Base-by-base conservation (phyloP, 2,888 invertebrate genomes). In the Meganola albula region DNA sequence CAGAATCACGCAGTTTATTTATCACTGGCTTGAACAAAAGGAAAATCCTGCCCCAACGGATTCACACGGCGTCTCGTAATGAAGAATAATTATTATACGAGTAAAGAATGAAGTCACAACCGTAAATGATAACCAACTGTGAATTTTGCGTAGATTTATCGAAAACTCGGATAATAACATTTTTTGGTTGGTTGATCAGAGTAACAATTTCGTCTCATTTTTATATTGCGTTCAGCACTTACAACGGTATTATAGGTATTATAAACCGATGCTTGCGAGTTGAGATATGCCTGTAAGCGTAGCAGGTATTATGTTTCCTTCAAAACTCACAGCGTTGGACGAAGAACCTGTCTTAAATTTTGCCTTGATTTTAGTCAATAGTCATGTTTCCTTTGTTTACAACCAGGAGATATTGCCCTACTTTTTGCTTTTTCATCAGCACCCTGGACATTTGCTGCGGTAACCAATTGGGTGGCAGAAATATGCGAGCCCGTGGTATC, bases 21-120 rank as follows among this genome's bases (percentile, higher is more conserved):
- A 63, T 63, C 61, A 58, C 61, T 27, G 35, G 46, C 40, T 45
- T 53, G 53, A 58, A 62, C 63, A 63, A 63, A 62, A 52, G 58
- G 56, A 56, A 56, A 49, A 40, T 40, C 40, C 34, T 34, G 53
- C 56, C 54, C 50, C 16, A 16, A 52, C 53, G 57, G 52, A 54
- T 53, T 47, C 53, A 49, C 50, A 48, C 44, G 58, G 53, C 45
- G 60, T 57, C 48, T 48, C 48, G 51, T 62, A 63, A 65, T 64
- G 57, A 63, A 61, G 65, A 63, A 49, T 64, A 65, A 64, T 65
- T 61, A 59, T 54, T 35, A 39, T 53, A 33, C n/a, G n/a, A n/a
- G n/a, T n/a, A n/a, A n/a, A 46, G 48, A 56, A 48, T 47, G 50
- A 49, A 58, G 45, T 51, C 58, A 48, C 40, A 45, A 52, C 42